phyloP scores from a whole-genome alignment of 2,113 vertebrate species.

The Cercocebus atys region DNA sequence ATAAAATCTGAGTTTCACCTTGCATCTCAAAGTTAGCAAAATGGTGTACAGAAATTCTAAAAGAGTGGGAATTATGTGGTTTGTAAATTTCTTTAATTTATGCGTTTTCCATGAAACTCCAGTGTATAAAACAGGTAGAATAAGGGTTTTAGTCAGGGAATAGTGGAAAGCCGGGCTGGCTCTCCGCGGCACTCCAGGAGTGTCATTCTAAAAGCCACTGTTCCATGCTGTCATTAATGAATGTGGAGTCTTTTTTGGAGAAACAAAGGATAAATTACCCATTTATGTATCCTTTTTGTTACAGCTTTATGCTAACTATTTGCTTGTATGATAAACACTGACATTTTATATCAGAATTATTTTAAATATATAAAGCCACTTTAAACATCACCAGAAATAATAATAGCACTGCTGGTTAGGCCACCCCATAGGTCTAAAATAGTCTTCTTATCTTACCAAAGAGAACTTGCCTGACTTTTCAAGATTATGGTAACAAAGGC shows the following conservation, averaged over 20 bases:
- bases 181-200: neutral
- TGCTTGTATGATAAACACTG: neutral
- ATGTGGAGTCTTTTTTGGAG: neutral
- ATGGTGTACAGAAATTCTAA: neutral
- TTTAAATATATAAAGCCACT: neutral
- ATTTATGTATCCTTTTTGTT: neutral
- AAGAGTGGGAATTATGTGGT: neutral
- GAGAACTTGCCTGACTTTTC: neutral
- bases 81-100: neutral
- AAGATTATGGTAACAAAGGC: neutral
- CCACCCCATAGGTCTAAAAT: neutral
- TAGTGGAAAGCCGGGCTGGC: neutral
- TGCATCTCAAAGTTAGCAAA: neutral
- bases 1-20: constrained; percentile 19
- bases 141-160: neutral
- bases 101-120: neutral
- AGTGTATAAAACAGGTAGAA: neutral
- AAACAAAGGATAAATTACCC: neutral
- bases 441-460: neutral
- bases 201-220: neutral
- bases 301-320: neutral
- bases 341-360: constrained; percentile 43
- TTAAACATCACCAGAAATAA: neutral
- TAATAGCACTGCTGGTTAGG: neutral
- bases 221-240: neutral